These are phyloP conservation scores for Eupelmus urozonus DNA, from an alignment of 2,888 invertebrate genomes.

Conservation along the genomic window DNA sequence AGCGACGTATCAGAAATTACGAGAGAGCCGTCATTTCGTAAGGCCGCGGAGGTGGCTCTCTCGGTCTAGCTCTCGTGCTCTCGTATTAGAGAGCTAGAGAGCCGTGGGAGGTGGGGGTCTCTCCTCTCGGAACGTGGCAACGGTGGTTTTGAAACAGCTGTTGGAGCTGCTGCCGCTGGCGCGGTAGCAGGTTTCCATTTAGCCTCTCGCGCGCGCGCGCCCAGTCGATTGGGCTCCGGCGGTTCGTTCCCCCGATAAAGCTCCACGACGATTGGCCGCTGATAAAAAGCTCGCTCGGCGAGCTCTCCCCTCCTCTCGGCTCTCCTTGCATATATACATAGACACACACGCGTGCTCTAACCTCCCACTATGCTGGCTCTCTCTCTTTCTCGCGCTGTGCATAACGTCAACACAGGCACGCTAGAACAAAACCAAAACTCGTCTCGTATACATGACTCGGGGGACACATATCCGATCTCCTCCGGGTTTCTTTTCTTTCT, in stretches of 20 bases:
- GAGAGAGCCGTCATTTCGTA: constrained; percentile 51
- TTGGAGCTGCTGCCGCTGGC: constrained; percentile 29
- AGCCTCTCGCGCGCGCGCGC: too few species aligned
- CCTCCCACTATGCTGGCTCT: background rate
- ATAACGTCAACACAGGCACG: constrained; percentile 27
- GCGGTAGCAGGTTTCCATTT: constrained; percentile 54
- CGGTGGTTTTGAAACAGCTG: constrained; percentile 60
- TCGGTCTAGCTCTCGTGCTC: background rate
- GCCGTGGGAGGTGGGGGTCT: too few species aligned
- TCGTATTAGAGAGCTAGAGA: too few species aligned
- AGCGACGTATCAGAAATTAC: constrained; percentile 22
- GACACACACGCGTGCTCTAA: background rate
- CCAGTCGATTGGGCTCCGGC: constrained; percentile 27
- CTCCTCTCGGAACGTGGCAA: constrained; percentile 59
- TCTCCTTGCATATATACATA: too few species aligned
- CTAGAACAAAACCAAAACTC: background rate
- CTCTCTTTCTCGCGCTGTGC: background rate
- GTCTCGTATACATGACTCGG: too few species aligned
- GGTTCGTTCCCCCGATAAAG: constrained; percentile 26
- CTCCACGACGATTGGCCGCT: constrained; percentile 46
- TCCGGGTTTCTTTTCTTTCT: too few species aligned
- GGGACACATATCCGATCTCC: too few species aligned
- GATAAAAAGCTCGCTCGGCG: constrained; percentile 54
- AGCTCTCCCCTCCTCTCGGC: constrained; percentile 10
- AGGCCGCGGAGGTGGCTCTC: constrained; percentile 50